These are phyloP conservation scores for Crocuta crocuta DNA, from an alignment of 2,113 vertebrate genomes.

Conservation along the genomic window DNA sequence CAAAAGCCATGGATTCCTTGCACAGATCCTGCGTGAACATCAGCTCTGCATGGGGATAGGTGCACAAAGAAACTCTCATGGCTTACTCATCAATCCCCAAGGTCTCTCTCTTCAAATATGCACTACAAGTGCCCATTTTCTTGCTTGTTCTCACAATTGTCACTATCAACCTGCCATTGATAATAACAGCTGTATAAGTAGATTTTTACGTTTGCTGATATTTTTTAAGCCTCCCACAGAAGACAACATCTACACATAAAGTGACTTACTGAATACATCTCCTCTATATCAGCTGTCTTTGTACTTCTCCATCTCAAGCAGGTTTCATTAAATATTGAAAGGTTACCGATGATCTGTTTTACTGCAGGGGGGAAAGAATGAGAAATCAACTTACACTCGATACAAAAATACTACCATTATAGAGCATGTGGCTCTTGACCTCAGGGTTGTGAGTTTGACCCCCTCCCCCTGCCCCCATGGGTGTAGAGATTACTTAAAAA, in stretches of 20 bases:
- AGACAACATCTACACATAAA: background rate
- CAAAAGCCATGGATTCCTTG: background rate
- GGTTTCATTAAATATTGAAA: constrained; percentile 90
- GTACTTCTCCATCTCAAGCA: constrained; percentile 92
- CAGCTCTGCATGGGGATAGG: background rate
- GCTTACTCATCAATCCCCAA: background rate
- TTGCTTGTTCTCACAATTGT: background rate
- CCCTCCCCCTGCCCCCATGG: too few relatives aligned
- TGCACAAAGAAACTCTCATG: background rate
- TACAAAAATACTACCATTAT: background rate
- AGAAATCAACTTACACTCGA: background rate
- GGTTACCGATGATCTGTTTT: constrained; percentile 85
- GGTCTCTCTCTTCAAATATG: background rate
- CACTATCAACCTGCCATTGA: background rate
- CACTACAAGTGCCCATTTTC: background rate
- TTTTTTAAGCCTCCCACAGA: background rate
- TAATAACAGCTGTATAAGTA: background rate
- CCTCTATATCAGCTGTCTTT: constrained; percentile 75
- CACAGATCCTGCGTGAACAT: background rate
- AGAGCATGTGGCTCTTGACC: background rate
- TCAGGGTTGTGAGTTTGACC: background rate
- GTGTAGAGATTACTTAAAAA: background rate
- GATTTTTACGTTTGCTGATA: background rate
- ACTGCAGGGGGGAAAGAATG: constrained; percentile 76
- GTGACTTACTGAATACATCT: constrained; percentile 86